Base-by-base conservation (phyloP, 2,797 vertebrate species). In the Propithecus deckenii region DNA sequence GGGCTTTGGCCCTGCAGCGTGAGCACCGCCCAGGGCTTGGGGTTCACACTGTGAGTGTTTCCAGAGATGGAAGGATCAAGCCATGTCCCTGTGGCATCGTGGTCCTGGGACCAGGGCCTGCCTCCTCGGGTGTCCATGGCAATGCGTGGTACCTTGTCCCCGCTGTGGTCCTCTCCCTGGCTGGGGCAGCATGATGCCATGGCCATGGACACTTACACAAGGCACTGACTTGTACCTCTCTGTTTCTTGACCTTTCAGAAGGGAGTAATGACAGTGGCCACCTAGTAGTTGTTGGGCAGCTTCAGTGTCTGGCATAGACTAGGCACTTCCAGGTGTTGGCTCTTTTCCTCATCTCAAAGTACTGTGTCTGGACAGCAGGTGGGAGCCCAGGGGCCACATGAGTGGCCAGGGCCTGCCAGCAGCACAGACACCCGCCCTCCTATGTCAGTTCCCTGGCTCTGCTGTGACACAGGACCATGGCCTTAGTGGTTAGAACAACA, bases 291-390 rank as follows among this genome's bases (percentile, higher is more conserved):
- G 65, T 11, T 15, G 48, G 12, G 22, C 57, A 17, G 43, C 79
- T 25, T n/a, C 2, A n/a, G 11, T 4, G 5, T 20, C 50, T 30
- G 35, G 30, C 1, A 8, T 22, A 28, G 41, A 22, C 2, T 4
- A 32, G 86, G 50, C 15, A 6, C 38, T 30, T 1, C 1, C 7
- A 59, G 23, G 30, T 18, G 2, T 46, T 14, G 17, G 9, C 72
- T 41, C 5, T 22, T 25, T 32, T 74, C 30, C 10, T 28, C 32
- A 25, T 46, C 48, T 57, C 23, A 8, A 32, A 46, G 32, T 22
- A 41, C 67, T n/a, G 18, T 46, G 80, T n/a, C 76, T 57, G 43
- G 61, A 48, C 94, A n/a, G 38, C 46, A 52, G 23, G 12, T 10
- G 10, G 63, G 71, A 57, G 14, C 43, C 11, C 0, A 4, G 81